Conservation (phyloP, 2,113 vertebrate species). For the Antechinus flavipes region DNA sequence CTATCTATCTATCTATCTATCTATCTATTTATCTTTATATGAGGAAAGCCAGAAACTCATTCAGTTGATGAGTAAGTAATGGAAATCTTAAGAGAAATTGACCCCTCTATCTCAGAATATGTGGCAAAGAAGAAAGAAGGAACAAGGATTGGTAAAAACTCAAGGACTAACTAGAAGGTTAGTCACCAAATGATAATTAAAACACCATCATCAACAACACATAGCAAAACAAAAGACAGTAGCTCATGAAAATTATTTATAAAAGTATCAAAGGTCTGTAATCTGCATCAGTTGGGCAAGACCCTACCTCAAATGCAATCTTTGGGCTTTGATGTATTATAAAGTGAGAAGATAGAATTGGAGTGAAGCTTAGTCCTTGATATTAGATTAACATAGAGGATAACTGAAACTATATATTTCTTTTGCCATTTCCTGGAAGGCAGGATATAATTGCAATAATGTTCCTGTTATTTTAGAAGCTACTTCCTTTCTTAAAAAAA, state of each 20-base stretch:
- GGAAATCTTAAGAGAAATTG: background rate
- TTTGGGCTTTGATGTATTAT: background rate
- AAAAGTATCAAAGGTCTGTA: background rate
- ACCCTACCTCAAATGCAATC: background rate
- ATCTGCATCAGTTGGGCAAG: background rate
- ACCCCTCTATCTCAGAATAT: background rate
- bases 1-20: too few species aligned
- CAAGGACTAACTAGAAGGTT: background rate
- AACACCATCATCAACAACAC: background rate
- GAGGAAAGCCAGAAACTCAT: background rate
- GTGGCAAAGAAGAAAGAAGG: background rate
- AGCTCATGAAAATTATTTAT: background rate
- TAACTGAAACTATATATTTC: background rate
- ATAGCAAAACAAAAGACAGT: background rate
- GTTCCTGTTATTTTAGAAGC: background rate
- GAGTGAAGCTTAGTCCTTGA: background rate
- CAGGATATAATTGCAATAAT: background rate
- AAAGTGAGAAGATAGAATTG: background rate
- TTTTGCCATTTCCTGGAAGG: background rate
- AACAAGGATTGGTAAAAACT: background rate
- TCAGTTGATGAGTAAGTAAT: background rate
- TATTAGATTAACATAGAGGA: background rate
- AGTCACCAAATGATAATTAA: background rate
- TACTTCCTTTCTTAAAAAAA: background rate
- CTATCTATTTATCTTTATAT: background rate